Percentiles rank a stretch among this genome's conserved stretches.
phyloP scores from a whole-genome alignment of 2,797 vertebrate genomes.

The Pteronotus mesoamericanus region DNA sequence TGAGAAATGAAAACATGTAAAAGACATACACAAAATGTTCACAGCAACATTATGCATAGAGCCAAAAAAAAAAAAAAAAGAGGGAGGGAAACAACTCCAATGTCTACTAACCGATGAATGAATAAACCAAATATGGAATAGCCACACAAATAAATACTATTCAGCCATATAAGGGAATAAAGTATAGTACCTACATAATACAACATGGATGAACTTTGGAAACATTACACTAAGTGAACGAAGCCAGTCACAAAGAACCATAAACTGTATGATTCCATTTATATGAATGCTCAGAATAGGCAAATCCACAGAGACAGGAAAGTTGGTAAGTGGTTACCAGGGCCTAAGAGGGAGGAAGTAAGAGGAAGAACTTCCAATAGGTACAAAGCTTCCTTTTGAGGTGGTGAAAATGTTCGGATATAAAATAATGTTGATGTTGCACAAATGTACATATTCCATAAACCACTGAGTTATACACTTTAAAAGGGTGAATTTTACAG shows the following conservation, averaged over 20 bases:
- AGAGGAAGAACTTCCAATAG: background rate
- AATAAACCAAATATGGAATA: background rate
- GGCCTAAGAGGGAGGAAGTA: background rate
- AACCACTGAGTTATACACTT: background rate
- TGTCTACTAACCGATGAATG: background rate
- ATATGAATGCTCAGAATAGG: background rate
- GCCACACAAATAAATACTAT: background rate
- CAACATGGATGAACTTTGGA: background rate
- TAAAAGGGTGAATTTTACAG: background rate
- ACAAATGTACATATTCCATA: slow-evolving; percentile 5
- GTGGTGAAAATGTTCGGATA: background rate
- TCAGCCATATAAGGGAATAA: background rate
- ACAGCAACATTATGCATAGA: slow-evolving; percentile 7
- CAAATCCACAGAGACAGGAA: background rate
- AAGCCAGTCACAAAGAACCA: background rate
- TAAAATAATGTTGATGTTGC: background rate
- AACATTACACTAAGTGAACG: background rate
- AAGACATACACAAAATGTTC: background rate
- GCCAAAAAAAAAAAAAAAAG: background rate
- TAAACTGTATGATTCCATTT: background rate
- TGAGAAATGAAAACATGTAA: slow-evolving; percentile 21
- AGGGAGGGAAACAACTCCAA: background rate
- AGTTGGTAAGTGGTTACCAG: background rate
- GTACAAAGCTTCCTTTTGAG: background rate
- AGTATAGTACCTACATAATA: background rate